These are phyloP conservation scores for Mola mola DNA, from an alignment of 2,113 vertebrate genomes.

Conservation along the genomic window DNA sequence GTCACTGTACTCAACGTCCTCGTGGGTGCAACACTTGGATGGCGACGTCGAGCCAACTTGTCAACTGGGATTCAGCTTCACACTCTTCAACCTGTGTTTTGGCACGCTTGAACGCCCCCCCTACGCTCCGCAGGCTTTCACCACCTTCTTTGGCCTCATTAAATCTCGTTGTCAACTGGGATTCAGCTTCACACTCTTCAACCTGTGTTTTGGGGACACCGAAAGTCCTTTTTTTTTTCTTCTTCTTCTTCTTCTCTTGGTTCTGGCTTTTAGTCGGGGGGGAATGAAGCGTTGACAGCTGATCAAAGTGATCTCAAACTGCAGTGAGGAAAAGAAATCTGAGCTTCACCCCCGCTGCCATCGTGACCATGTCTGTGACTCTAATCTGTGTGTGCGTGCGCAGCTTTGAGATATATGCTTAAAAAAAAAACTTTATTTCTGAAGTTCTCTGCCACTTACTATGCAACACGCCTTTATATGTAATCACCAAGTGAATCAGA, in stretches of 20 bases:
- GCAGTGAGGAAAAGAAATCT: conserved; percentile 8
- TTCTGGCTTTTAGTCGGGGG: conserved; percentile 24
- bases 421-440: conserved; percentile 6
- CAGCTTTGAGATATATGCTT: not conserved
- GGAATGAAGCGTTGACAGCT: conserved; percentile 32
- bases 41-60: too few relatives aligned
- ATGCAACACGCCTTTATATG: not conserved
- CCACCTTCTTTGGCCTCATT: conserved; percentile 8
- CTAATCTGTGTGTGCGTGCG: conserved; percentile 1
- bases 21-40: not conserved
- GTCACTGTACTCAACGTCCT: conserved; percentile 45
- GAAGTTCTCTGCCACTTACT: not conserved
- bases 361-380: not conserved
- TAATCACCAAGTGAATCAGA: conserved; percentile 41
- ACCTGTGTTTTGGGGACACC: conserved; percentile 21
- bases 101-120: not conserved
- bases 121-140: not conserved
- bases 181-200: conserved; percentile 32
- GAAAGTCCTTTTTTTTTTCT: not conserved
- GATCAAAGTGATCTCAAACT: conserved; percentile 51
- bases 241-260: not conserved
- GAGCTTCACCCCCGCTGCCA: conserved; percentile 19
- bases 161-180: not conserved
- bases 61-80: not conserved
- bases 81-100: not conserved